Base-by-base conservation (phyloP, 2,888 invertebrate species). In the Nebria brevicollis region DNA sequence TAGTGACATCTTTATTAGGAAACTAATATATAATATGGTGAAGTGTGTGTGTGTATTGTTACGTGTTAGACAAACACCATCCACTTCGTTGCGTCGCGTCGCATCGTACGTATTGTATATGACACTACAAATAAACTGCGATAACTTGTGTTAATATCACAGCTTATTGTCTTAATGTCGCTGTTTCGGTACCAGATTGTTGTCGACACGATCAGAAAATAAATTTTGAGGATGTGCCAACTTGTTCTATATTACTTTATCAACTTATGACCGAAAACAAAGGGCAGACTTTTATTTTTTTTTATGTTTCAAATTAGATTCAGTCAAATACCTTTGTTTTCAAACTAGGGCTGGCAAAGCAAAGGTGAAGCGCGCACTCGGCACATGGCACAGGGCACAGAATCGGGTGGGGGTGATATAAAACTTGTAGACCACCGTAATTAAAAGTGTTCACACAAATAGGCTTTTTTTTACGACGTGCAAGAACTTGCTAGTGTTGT, bases 161-260 rank as follows among this genome's bases (percentile, higher is more conserved):
- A 70, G 77, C 77, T 77, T 77, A 77, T 77, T 77, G 77, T 77
- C 77, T 77, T 68, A 77, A 77, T 77, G 70, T 43, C 66, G 43
- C 5, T 41, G 76, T 54, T 54, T 54, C 8, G 25, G 70, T 15
- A 77, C 70, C 77, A 77, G 77, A 70, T 77, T 77, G 77, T 70
- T 20, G 77, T 13, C 68, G 66, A 77, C 43, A 42, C 41, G 54
- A 54, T 11, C 54, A 54, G 3, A 54, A 54, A 13, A 54, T 54
- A 54, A 54, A 54, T 54, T 54, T 54, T 54, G 34, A 11, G 54
- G 54, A 54, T 54, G 54, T 54, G 54, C 54, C 54, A 54, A 54
- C 8, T 13, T 13, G 13, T 54, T 54, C 54, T 13, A 54, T 54
- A 54, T 54, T 54, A 54, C 54, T 54, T 54, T 54, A 54, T 54